Base-by-base conservation (phyloP, 2,888 invertebrate genomes). In the Chesias legatella region DNA sequence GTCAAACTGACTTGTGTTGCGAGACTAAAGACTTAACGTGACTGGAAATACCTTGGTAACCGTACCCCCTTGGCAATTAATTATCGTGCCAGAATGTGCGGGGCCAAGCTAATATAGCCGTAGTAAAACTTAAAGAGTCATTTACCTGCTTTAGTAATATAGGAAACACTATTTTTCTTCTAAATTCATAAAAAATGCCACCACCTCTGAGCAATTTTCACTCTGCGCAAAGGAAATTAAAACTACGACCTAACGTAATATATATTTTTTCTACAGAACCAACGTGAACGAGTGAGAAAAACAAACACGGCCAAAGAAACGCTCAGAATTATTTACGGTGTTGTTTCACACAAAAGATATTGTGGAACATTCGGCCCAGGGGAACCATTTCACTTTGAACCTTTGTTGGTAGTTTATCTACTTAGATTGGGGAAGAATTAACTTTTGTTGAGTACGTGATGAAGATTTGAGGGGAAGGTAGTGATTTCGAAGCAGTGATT, bases 361-460 rank as follows among this genome's bases (percentile, higher is more conserved):
- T 17, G 29, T 37, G 26, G 30, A 53, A 45, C 53, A 49, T 31
- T 32, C 40, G 27, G 29, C 57, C 43, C 52, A 22, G 25, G 53
- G 58, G 59, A 51, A 29, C 41, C 32, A 58, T 59, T 56, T 49
- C 48, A 51, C 49, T 56, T 52, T 45, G 39, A 43, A 48, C 51
- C 39, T 43, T 42, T 42, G 43, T 37, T 38, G 37, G 35, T 37
- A 45, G 47, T 52, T 47, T 45, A 37, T 48, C 42, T 46, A 40
- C 43, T 42, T 43, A 39, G 45, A 43, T 35, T 42, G 42, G 33
- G 40, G 34, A 29, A 37, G 23, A 37, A 36, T 43, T 46, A 45
- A 43, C 43, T 45, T 43, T 31, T 11, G 5, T 26, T 22, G n/a
- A 43, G 27, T 27, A 27, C 13, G 13, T 17, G 13, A 5, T n/a